Percentiles rank a stretch among this genome's conserved stretches.
Conservation (phyloP, 2,797 vertebrate species). For the Neosalanx taihuensis region DNA sequence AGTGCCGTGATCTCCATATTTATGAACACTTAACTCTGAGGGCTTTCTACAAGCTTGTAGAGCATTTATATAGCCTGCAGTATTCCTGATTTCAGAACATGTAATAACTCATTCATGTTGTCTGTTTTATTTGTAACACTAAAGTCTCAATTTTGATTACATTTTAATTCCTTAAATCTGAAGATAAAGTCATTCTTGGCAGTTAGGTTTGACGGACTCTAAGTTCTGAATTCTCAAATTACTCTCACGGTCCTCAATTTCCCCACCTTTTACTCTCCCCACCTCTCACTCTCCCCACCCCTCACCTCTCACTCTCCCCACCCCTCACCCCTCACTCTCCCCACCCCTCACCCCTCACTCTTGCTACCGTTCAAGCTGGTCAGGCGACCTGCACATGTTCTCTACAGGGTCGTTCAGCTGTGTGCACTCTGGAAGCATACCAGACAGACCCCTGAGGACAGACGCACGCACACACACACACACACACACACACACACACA, state of each 20-base stretch:
- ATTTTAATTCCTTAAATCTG: not conserved
- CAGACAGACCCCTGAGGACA: not conserved
- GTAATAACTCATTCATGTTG: not conserved
- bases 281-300: too few relatives aligned
- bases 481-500: too few relatives aligned
- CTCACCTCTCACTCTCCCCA: too few relatives aligned
- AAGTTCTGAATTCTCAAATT: too few relatives aligned
- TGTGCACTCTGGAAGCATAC: not conserved
- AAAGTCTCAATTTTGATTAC: not conserved
- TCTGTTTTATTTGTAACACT: not conserved
- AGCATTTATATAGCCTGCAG: not conserved
- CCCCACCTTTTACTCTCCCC: too few relatives aligned
- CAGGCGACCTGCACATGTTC: conserved; percentile 1
- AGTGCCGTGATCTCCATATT: too few relatives aligned
- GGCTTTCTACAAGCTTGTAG: not conserved
- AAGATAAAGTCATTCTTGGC: not conserved
- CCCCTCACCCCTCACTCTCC: too few relatives aligned
- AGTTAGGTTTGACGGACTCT: too few relatives aligned
- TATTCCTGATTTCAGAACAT: not conserved
- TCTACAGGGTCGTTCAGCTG: not conserved
- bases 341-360: too few relatives aligned
- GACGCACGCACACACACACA: too few relatives aligned
- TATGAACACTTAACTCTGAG: not conserved
- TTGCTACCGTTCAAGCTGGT: not conserved
- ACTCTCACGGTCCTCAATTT: too few relatives aligned